Base-by-base conservation (phyloP, 2,797 vertebrate species). In the Pelodytes ibericus region DNA sequence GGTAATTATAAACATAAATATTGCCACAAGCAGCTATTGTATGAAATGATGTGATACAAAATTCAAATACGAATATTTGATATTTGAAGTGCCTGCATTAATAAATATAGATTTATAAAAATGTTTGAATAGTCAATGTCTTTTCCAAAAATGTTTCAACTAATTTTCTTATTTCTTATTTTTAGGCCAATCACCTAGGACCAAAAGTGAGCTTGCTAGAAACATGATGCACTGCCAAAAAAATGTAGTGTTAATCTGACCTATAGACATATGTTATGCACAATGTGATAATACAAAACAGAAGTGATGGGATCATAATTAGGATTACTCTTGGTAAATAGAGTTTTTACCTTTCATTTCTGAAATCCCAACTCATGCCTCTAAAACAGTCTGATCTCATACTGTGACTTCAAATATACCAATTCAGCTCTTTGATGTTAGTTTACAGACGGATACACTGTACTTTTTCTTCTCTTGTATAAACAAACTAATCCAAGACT, bases 401-500 rank as follows among this genome's bases (percentile, higher is more conserved):
- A 93, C 92, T 89, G 93, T 62, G 92, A 92, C 84, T 91, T 90
- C 86, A 95, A 95, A 96, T 92, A 94, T 84, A 91, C 90, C 90
- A 77, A 84, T 81, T 84, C 73, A 74, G 83, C 72, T 66, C 94
- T 95, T 96, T 97, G 94, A 95, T 94, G 93, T 94, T 83, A 81
- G 39, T 87, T 85, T 91, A 88, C 88, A 90, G 88, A 91, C 61
- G 85, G 90, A 90, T 87, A 84, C 82, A 82, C 87, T 85, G 91
- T 85, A 85, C 86, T 90, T 88, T 89, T 88, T 84, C 82, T 87
- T 86, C 79, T 80, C 89, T 90, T 91, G 81, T 89, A 82, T 86
- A 93, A 95, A 95, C 89, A 95, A 84, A 88, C 82, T 83, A 72
- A 87, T 84, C 83, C 85, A 85, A 71, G 68, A 65, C 91, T 89